These are phyloP conservation scores for Bugulina stolonifera DNA, from an alignment of 2,888 invertebrate genomes.

Conservation along the genomic window DNA sequence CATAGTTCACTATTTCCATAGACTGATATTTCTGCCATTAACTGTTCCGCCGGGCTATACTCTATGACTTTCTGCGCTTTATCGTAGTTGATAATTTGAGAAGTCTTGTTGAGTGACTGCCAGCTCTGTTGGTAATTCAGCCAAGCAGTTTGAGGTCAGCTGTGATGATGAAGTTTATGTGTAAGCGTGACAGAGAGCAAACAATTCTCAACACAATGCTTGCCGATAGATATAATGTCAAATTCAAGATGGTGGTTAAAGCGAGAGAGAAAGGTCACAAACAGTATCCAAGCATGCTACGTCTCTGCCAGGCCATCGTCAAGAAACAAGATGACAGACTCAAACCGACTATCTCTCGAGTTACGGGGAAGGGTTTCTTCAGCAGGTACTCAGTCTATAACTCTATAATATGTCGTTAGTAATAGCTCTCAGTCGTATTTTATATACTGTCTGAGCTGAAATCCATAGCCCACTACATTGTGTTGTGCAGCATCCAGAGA, in stretches of 20 bases:
- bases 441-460: no score
- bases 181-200: background rate
- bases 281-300: background rate
- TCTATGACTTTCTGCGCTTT: no score
- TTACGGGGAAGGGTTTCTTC: background rate
- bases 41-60: no score
- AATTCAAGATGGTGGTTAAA: conserved; percentile 15
- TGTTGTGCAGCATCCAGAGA: no score
- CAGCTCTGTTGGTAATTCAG: background rate
- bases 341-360: background rate
- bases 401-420: no score
- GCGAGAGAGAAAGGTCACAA: background rate
- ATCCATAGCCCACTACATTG: no score
- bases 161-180: background rate
- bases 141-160: background rate
- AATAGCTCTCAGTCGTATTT: no score
- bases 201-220: background rate
- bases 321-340: background rate
- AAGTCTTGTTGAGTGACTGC: no score
- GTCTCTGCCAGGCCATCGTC: background rate
- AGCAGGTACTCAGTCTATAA: no score
- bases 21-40: no score
- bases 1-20: no score
- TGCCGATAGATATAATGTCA: background rate
- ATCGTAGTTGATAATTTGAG: no score